A percentile compares a stretch with the other conserved stretches of the same genome.
These are phyloP conservation scores for Serinus canaria DNA, from an alignment of 2,113 vertebrate species.

Conservation along the genomic window DNA sequence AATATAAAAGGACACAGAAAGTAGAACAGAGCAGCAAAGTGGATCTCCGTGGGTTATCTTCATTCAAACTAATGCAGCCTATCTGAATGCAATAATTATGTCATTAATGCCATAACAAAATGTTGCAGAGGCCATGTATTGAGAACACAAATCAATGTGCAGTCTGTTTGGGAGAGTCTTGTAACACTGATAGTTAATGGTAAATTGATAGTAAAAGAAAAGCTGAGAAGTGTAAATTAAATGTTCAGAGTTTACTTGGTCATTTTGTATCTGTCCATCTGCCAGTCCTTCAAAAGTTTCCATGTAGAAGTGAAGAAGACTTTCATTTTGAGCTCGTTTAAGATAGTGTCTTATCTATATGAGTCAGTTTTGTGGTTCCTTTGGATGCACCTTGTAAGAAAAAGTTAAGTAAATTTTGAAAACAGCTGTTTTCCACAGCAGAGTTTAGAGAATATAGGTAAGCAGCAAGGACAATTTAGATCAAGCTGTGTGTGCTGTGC, in stretches of 20 bases:
- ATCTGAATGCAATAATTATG: constrained; percentile 33
- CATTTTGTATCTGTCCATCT: background rate
- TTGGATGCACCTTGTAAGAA: background rate
- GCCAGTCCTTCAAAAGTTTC: background rate
- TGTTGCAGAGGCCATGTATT: background rate
- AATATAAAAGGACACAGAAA: constrained; percentile 7
- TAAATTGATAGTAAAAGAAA: background rate
- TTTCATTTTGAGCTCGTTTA: background rate
- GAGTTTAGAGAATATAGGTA: background rate
- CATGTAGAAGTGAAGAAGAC: background rate
- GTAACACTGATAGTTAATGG: background rate
- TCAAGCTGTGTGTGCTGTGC: background rate
- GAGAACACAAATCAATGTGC: background rate
- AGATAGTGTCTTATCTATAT: background rate
- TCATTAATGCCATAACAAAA: constrained; percentile 5
- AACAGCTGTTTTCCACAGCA: background rate
- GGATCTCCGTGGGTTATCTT: constrained; percentile 35
- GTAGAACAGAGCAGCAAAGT: constrained; percentile 35
- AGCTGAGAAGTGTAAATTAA: background rate
- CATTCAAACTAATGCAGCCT: background rate
- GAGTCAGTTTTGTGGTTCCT: background rate
- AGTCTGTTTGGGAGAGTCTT: background rate
- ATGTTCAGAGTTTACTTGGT: background rate
- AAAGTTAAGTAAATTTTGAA: background rate
- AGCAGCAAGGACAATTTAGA: background rate